Evolutionary conservation across 2,797 vertebrate genomes (phyloP), one percentile per base, ranked within the genome.

Genomic region (Brachyrhaphis roseni): DNA sequence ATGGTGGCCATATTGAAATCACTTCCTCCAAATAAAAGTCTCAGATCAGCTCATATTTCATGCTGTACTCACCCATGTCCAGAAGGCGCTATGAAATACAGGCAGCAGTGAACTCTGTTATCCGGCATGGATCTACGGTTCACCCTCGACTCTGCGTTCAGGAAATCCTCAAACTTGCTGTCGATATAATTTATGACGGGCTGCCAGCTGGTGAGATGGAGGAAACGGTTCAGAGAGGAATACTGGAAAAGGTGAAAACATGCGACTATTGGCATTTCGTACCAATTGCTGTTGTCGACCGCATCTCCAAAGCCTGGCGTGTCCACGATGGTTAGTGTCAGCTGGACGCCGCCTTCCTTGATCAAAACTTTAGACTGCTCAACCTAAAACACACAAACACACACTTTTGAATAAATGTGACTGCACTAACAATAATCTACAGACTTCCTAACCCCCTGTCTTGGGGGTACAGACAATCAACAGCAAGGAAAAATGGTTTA

Each of bases 221-320:
- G 5, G 72, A 59, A 36, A 31, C 6, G 6, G 0, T 20, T 79
- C 45, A 66, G 36, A 39, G 5, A 15, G 43, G 23, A 26, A 10
- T 1, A 47, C 15, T 3, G 3, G 26, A 36, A 2, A 45, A 71
- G 1, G 74, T 31, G 28, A 57, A 11, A 55, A 57, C 41, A 53
- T 0, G 18, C 0, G 16, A 64, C 20, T 26, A 10, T 1, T 2
- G 46, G 39, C 8, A 7, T 23, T 57, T 49, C 93, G 93, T 76
- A 96, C 96, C 96, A 96, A 90, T 96, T 96, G 82, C 96, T 96
- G 91, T 96, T 96, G 84, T 96, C 96, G 78, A 96, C 96, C 0
- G 96, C 96, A 71, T 96, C 96, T 49, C 96, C 96, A 75, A 96
- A 96, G 5, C 96, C 96, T 5, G 96, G 96, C 0, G 96, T 96